Base-by-base conservation (phyloP, 1,140 invertebrate species). In the Lepeophtheirus salmonis region DNA sequence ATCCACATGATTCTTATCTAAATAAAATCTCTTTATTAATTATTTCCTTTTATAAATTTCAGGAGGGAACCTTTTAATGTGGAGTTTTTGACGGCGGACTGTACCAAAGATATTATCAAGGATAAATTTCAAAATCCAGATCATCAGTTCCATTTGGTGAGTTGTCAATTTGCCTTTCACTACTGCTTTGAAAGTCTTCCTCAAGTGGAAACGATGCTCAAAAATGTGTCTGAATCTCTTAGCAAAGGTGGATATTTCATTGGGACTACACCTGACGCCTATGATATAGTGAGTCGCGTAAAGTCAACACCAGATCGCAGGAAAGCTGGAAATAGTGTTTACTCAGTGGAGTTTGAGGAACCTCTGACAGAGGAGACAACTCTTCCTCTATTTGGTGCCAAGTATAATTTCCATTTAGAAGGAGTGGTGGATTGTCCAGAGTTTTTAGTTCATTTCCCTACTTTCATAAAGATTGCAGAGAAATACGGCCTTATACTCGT, bases 371-470 rank as follows among this genome's bases (percentile, higher is more conserved):
- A 80, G 49, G 41, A 58, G 4, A 12, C 16, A 30, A 77, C 79
- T 12, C 78, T 80, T 65, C 85, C 88, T 3, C 70, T 97, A 13
- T 99, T 98, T 78, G 95, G 95, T 49, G 89, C 85, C 25, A 89
- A 91, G 71, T 97, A 98, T 75, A 80, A 92, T 71, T 98, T 98
- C 70, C 80, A 89, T 68, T 72, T 98, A 55, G 89, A 97, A 69
- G 90, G 86, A 49, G 89, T 94, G 14, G 94, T 99, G 0, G 82
- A 98, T 70, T 99, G 95, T 75, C 95, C 95, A 21, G 95, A 99
- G 71, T 99, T 97, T 76, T 74, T 99, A 23, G 91, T 97, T 14
- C 82, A 97, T 73, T 87, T 97, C 71, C 84, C 88, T 21, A 75
- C 82, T 3, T 75, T 98, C 68, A 63, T 64, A 64, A 80, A 78